phyloP scores from a whole-genome alignment of 2,797 vertebrate genomes.

The Acrossocheilus wenchowensis region DNA sequence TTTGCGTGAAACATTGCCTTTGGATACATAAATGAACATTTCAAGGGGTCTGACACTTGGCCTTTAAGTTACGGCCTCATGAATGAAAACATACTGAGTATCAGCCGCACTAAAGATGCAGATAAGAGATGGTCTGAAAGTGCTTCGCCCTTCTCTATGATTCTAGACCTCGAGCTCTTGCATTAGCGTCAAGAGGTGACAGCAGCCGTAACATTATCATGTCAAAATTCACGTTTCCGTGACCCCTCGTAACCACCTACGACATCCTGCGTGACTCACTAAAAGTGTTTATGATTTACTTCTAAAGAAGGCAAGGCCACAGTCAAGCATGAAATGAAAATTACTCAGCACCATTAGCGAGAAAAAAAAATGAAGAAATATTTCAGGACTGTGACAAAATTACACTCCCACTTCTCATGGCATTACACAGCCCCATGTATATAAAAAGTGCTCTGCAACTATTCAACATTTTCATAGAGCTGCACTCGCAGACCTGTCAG shows the following conservation, averaged over 20 bases:
- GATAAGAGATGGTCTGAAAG: constrained; percentile 5
- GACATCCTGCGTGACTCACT: not conserved
- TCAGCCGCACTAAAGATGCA: not conserved
- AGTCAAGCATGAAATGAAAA: constrained; percentile 36
- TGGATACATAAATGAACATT: not conserved
- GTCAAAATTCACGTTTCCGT: constrained; percentile 31
- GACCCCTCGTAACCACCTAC: not conserved
- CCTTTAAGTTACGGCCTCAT: not conserved
- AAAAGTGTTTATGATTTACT: constrained; percentile 29
- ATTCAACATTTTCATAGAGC: constrained; percentile 77
- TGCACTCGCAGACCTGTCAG: constrained; percentile 73
- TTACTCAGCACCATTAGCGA: constrained; percentile 35
- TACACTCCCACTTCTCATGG: constrained; percentile 48
- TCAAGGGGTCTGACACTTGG: not conserved
- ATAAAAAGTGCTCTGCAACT: constrained; percentile 66
- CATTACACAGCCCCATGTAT: constrained; percentile 53
- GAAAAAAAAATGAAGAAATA: constrained; percentile 29
- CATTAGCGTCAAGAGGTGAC: constrained; percentile 1
- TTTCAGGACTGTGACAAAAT: constrained; percentile 51
- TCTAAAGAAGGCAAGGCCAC: not conserved
- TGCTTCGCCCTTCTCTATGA: not conserved
- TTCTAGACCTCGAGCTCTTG: not conserved
- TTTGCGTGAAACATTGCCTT: not conserved
- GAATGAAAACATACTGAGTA: not conserved
- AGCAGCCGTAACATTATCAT: constrained; percentile 29